Evolutionary conservation across 2,113 vertebrate genomes (phyloP).

Genomic region (Tragelaphus scriptus): DNA sequence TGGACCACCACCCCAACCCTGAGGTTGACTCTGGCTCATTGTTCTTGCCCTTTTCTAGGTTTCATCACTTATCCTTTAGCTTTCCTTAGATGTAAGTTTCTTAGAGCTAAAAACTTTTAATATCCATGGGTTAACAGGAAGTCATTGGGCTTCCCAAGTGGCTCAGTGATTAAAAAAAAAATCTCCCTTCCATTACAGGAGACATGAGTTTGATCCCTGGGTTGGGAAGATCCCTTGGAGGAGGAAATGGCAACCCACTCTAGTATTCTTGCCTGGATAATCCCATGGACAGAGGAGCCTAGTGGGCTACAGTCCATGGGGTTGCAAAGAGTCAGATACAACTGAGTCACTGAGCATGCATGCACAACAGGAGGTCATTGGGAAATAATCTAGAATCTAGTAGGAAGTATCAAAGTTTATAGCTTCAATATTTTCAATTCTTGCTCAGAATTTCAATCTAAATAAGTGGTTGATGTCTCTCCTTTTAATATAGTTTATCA

Average conservation of each 20-base stretch:
- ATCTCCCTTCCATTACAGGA: neutral
- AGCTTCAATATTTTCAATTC: neutral
- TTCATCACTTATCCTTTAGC: neutral
- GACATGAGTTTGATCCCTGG: neutral
- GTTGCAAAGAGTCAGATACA: neutral
- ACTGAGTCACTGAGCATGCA: neutral
- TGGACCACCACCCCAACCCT: neutral
- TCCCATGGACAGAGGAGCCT: neutral
- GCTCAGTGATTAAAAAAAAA: neutral
- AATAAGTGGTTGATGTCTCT: neutral
- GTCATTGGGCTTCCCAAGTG: neutral
- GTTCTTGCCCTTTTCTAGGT: neutral
- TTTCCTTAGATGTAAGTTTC: neutral
- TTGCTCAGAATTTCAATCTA: slow-evolving; percentile 8
- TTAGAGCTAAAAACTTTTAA: neutral
- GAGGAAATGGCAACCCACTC: neutral
- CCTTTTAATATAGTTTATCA: neutral
- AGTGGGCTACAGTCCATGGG: neutral
- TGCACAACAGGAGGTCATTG: neutral
- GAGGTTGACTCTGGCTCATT: neutral
- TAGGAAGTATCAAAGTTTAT: neutral
- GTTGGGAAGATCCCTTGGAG: neutral
- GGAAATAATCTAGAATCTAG: neutral
- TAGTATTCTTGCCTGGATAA: neutral
- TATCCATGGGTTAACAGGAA: neutral